phyloP scores from a whole-genome alignment of 2,797 vertebrate genomes.

The Anguilla anguilla region DNA sequence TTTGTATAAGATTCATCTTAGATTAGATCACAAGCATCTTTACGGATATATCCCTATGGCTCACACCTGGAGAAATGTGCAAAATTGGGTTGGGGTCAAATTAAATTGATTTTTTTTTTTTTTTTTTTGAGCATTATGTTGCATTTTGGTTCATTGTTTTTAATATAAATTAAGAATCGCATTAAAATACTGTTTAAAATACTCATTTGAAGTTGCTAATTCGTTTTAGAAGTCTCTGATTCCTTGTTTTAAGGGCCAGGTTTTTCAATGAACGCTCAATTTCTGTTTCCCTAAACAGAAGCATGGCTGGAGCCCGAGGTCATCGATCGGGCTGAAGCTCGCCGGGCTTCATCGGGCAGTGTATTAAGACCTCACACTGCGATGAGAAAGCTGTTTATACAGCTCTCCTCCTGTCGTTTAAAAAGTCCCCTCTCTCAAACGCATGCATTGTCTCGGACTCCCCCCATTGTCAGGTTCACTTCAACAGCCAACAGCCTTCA shows the following conservation, averaged over 20 bases:
- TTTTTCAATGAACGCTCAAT: neutral
- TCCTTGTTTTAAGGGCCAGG: neutral
- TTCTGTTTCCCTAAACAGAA: neutral
- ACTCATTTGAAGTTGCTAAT: neutral
- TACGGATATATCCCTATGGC: neutral
- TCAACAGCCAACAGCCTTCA: conserved; percentile 2
- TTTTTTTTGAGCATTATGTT: neutral
- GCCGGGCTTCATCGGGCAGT: neutral
- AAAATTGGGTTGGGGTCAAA: neutral
- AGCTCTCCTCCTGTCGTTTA: neutral
- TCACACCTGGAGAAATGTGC: neutral
- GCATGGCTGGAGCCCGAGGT: too few relatives aligned
- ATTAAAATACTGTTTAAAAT: neutral
- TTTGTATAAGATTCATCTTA: neutral
- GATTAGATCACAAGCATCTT: neutral
- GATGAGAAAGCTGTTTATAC: conserved; percentile 6
- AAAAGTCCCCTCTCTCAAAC: neutral
- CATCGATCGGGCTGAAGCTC: neutral
- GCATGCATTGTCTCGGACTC: neutral
- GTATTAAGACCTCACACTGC: neutral
- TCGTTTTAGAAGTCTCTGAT: neutral
- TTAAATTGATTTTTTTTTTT: neutral
- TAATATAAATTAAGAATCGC: neutral
- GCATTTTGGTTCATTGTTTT: neutral
- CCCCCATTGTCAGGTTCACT: neutral